Evolutionary conservation across 1,140 invertebrate species (phyloP), one percentile per base, ranked within the genome.

Genomic region (Stegodyphus dumicola): DNA sequence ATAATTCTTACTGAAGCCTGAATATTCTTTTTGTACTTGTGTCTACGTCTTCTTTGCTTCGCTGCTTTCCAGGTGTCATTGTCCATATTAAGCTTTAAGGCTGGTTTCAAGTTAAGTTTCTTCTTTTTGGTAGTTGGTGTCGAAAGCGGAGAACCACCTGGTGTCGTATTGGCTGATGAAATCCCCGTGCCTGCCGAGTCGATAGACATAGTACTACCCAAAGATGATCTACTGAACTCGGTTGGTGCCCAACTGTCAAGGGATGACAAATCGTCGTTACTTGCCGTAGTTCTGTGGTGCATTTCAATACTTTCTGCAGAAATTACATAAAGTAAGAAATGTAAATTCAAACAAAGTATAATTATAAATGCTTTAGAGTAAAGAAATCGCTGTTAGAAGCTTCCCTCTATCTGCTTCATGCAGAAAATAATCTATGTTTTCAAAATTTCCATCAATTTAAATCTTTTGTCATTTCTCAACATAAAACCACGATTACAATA

Each of bases 11-110:
- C 84, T 6, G 75, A 77, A 7, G 84, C 84, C 65, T 86, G 84
- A 65, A 86, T 77, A 51, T 86, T 86, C 53, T 86, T 77, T 52
- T 86, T 86, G 15, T 77, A 78, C 17, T 78, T 86, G 10, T 78
- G 75, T 13, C 84, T 86, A 10, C 84, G 13, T 60, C 56, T 70
- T 18, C 73, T 86, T 5, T 77, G 52, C 48, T 78, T 86, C 10
- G 84, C 64, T 6, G 67, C 73, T 0, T 75, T 78, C 84, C 84
- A 86, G 10, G 84, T 86, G 18, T 71, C 67, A 7, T 85, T 77
- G 15, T 86, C 84, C 33, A 86, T 10, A 73, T 70, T 77, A 3
- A 86, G 54, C 11, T 86, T 86, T 9, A 86, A 15, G 7, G 84
- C 67, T 53, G 84, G 84, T 49, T 86, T 86, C 7, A 73, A 6